Evolutionary conservation across 2,113 vertebrate genomes (phyloP), one percentile per base, ranked within the genome.

Genomic region (Rousettus leschenaultii): DNA sequence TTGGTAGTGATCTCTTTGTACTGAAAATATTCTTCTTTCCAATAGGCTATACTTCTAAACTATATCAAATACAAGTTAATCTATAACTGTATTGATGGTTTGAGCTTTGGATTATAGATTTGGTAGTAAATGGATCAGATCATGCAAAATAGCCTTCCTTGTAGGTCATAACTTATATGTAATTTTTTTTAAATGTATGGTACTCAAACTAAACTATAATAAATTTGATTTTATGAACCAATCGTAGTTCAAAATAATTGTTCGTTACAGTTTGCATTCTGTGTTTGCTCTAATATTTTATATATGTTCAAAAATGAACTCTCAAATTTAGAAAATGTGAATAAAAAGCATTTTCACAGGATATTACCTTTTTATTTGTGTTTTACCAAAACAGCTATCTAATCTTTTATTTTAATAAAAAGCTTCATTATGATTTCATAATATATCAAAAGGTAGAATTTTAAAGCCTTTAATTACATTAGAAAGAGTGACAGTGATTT

Each of bases 401-500:
- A 73, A 43, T 68, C 21, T 66, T 14, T 57, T 82, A 86, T 82
- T 84, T 24, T 80, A 24, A 73, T 61, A 71, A 15, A 43, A 84
- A 79, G 7, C 33, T 93, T 92, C 28, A 28, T 94, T 74, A 63
- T 9, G 28, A 61, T 35, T 95, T 63, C 13, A 83, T 68, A 70
- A 77, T 68, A 15, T 77, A 87, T 38, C 26, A 87, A 38, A 83
- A 90, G 26, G 21, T 28, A 96, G 59, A 94, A 78, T 77, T 94
- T 89, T 78, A 77, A 77, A 88, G 9, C 4, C 24, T 92, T 83
- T 30, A 40, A 16, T 71, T 92, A 55, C 19, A 33, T 61, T 48
- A 16, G 68, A 95, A 95, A 88, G 26, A 85, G 40, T 84, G 61
- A 90, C 12, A 96, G 16, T 4, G 77, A 74, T 93, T 89, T 95